phyloP scores from a whole-genome alignment of 2,797 vertebrate genomes.

The Phylloscopus collybita region DNA sequence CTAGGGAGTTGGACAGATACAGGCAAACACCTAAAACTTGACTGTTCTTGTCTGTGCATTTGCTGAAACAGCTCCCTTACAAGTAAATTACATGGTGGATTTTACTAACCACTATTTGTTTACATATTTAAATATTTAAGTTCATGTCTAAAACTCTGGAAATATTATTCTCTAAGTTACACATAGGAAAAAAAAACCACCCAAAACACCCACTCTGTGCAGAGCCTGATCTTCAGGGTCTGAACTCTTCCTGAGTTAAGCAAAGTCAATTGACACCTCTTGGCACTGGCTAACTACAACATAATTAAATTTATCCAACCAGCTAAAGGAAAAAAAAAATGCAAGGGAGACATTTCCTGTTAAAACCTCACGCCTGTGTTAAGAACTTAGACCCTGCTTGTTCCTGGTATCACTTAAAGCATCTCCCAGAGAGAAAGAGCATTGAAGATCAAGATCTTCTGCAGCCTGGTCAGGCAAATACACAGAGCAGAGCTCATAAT shows the following conservation, averaged over 20 bases:
- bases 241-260: neutral
- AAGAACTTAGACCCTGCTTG: neutral
- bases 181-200: neutral
- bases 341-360: neutral
- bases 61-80: neutral
- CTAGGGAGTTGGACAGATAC: neutral
- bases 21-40: neutral
- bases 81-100: neutral
- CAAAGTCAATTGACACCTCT: neutral
- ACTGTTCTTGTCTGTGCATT: neutral
- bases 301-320: neutral
- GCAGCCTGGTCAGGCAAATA: neutral
- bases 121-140: neutral
- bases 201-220: neutral
- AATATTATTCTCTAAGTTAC: neutral
- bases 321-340: neutral
- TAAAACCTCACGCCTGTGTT: rapidly evolving
- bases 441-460: neutral
- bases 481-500: neutral
- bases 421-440: neutral
- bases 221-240: neutral
- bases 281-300: neutral
- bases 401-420: neutral
- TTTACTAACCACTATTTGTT: neutral
- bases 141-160: neutral